These are phyloP conservation scores for Epistrophella euchroma DNA, from an alignment of 2,888 invertebrate genomes.

Conservation along the genomic window DNA sequence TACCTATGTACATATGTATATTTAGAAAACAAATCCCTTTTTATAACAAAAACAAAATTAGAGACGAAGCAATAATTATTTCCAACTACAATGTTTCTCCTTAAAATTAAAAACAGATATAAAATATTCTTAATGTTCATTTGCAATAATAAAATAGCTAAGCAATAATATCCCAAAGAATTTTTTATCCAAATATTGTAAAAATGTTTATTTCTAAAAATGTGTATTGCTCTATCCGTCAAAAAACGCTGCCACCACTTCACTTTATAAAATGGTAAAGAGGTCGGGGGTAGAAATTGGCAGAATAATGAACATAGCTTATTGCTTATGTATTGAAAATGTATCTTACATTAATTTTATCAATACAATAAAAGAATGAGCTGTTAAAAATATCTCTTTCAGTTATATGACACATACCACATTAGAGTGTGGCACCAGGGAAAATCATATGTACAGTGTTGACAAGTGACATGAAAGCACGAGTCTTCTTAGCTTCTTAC, in stretches of 20 bases:
- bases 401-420: constrained; percentile 71
- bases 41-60: background rate
- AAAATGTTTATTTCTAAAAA: constrained; percentile 15
- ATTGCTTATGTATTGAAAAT: constrained; percentile 22
- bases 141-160: background rate
- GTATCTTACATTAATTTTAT: constrained; percentile 24
- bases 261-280: background rate
- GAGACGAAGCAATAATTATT: background rate
- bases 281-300: background rate
- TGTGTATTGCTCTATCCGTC: background rate
- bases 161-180: background rate
- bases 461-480: constrained; percentile 50
- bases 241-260: constrained; percentile 5
- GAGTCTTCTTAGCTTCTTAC: constrained; percentile 77
- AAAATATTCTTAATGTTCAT: background rate
- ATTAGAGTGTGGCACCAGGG: constrained; percentile 43
- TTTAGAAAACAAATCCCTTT: background rate
- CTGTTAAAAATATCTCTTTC: constrained; percentile 79
- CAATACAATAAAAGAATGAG: constrained; percentile 76
- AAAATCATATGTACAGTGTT: constrained; percentile 52
- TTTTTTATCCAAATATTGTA: background rate
- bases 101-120: background rate
- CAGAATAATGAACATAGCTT: background rate
- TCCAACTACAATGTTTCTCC: background rate
- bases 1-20: no score